Evolutionary conservation across 2,888 invertebrate genomes (phyloP).

Genomic region (Acleris cristana): DNA sequence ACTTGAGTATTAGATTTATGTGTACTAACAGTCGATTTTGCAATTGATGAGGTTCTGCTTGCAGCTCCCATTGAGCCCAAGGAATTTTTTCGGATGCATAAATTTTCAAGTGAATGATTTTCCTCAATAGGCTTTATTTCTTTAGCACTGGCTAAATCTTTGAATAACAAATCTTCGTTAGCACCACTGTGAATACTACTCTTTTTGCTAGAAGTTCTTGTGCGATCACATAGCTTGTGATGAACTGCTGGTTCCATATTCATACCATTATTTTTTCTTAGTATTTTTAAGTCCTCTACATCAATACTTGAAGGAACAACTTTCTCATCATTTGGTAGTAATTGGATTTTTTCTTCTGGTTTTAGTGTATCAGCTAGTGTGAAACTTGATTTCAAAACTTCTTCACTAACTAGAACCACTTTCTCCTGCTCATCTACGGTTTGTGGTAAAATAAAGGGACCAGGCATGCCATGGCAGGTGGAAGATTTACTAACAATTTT

Average conservation of each 20-base stretch:
- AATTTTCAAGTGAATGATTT: conserved; percentile 54
- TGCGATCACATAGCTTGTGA: conserved; percentile 85
- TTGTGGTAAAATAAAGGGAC: conserved; percentile 68
- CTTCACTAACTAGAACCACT: conserved; percentile 46
- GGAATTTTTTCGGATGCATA: conserved; percentile 67
- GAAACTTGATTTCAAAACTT: conserved; percentile 51
- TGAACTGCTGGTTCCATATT: conserved; percentile 81
- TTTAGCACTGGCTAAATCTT: conserved; percentile 57
- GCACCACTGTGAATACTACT: conserved; percentile 68
- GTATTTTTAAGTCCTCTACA: conserved; percentile 56
- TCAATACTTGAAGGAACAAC: conserved; percentile 49
- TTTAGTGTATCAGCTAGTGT: conserved; percentile 51
- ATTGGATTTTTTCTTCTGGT: conserved; percentile 50
- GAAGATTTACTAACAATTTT: conserved; percentile 66
- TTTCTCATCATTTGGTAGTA: conserved; percentile 51
- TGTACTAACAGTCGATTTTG: conserved; percentile 78
- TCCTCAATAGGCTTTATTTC: conserved; percentile 60
- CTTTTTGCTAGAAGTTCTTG: conserved; percentile 73
- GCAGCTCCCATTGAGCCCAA: conserved; percentile 76
- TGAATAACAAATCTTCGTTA: conserved; percentile 66
- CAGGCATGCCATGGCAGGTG: conserved; percentile 51
- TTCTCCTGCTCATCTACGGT: conserved; percentile 47
- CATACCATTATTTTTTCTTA: conserved; percentile 58
- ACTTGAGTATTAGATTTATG: conserved; percentile 78
- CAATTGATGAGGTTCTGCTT: conserved; percentile 77